Evolutionary conservation across 2,113 vertebrate genomes (phyloP), one percentile per base, ranked within the genome.

Genomic region (Sylvia atricapilla): DNA sequence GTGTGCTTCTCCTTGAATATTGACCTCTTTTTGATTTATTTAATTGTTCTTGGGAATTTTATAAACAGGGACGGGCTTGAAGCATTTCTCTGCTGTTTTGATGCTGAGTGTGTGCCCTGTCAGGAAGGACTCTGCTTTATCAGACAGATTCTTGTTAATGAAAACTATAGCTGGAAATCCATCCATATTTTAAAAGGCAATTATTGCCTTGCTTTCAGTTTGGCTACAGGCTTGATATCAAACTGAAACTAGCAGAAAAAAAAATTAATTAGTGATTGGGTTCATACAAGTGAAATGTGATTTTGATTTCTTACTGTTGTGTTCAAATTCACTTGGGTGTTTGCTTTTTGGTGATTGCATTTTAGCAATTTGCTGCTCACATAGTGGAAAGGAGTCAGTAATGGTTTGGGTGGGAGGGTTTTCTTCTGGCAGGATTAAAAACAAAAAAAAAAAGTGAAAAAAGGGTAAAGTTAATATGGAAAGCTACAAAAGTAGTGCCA

Each of bases 401-500:
- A 21, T 17, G 21, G 10, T 56, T 84, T 37, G 23, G 59, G 35
- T 50, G 35, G 37, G 59, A n/a, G 31, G 18, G 1, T 56, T 27
- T 56, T 78, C 7, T n/a, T 90, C 66, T 41, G 56, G 22, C n/a
- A 76, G 60, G 28, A 91, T 78, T 82, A 15, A 53, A 52, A 84
- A 20, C 49, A 78, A 64, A 56, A 77, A 63, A 77, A 62, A 55
- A 77, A 62, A 50, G 77, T 68, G n/a, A 28, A 33, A 83, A 93
- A 96, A 95, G 66, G 87, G 72, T 62, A 55, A 98, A 97, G 93
- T 97, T 95, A 84, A 94, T 94, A 87, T 84, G 92, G 78, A 89
- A 92, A 97, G 89, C 97, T 97, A 12, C 76, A 95, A 98, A 98
- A 98, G 96, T 97, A 69, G 97, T 95, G 96, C 95, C 95, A 88